Evolutionary conservation across 2,113 vertebrate genomes (phyloP).

Genomic region (Corythornis madagascariensis): DNA sequence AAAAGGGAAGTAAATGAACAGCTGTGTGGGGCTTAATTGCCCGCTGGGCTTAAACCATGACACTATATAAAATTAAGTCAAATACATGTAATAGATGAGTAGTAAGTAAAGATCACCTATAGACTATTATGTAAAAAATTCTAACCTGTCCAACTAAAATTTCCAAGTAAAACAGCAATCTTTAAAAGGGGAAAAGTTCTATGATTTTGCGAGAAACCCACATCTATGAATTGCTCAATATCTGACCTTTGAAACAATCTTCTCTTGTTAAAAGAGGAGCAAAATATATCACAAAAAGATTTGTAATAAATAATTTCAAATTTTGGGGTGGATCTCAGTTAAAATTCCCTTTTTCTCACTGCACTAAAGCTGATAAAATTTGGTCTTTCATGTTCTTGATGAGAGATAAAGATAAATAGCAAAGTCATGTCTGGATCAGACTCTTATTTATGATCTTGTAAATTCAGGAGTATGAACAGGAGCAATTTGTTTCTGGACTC

Average conservation of each 20-base stretch:
- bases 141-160: neutral
- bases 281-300: neutral
- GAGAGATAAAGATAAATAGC: neutral
- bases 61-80: neutral
- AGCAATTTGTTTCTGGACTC: neutral
- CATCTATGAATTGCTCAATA: neutral
- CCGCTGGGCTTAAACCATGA: neutral
- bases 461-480: neutral
- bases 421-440: neutral
- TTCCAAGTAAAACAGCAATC: neutral
- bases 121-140: neutral
- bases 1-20: neutral
- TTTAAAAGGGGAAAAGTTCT: neutral
- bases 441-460: neutral
- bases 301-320: neutral
- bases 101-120: neutral
- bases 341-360: neutral
- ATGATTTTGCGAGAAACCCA: neutral
- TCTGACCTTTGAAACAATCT: neutral
- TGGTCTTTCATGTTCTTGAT: neutral
- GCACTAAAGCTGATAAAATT: neutral
- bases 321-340: neutral
- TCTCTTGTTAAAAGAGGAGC: neutral
- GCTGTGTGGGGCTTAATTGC: neutral
- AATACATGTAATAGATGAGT: neutral